Percentiles rank a stretch among this genome's conserved stretches.
These are phyloP conservation scores for Ichneumoninae sp. DNA, from an alignment of 2,888 invertebrate genomes.

Conservation along the genomic window DNA sequence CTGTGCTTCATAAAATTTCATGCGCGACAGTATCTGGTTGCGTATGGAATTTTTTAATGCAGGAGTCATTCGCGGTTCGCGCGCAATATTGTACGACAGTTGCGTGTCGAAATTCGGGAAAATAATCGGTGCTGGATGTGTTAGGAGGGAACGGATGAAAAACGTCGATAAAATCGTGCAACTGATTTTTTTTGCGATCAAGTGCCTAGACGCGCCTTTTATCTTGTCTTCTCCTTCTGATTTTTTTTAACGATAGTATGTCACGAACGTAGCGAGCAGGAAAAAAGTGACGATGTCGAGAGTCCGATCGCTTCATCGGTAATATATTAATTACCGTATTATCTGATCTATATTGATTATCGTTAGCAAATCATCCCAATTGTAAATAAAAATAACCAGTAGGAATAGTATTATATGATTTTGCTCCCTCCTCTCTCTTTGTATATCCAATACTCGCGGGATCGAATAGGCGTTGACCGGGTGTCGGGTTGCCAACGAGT, in stretches of 20 bases:
- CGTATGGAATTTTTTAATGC: background rate
- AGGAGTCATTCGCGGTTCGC: slow-evolving; percentile 19
- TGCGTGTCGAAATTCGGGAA: slow-evolving; percentile 12
- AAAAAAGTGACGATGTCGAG: slow-evolving; percentile 6
- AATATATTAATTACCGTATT: slow-evolving; percentile 67
- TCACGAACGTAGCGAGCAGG: slow-evolving; percentile 1
- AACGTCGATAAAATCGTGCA: slow-evolving; percentile 21
- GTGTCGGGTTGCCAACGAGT: slow-evolving; percentile 9
- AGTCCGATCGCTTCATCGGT: slow-evolving; percentile 54
- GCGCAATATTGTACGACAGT: slow-evolving; percentile 7
- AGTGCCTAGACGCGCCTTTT: slow-evolving; percentile 65
- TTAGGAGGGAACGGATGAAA: slow-evolving; percentile 6
- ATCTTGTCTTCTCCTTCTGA: slow-evolving; percentile 41
- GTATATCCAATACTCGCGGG: slow-evolving; percentile 37
- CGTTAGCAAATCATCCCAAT: slow-evolving; percentile 70
- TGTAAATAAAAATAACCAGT: slow-evolving; percentile 76
- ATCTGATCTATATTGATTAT: slow-evolving; percentile 73
- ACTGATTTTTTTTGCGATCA: slow-evolving; percentile 44
- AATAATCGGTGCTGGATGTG: slow-evolving; percentile 30
- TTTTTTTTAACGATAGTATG: slow-evolving; percentile 29
- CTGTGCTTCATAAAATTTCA: background rate
- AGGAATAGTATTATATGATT: slow-evolving; percentile 68
- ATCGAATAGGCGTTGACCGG: slow-evolving; percentile 38
- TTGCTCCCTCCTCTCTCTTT: slow-evolving; percentile 51
- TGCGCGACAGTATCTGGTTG: background rate